Evolutionary conservation across 2,797 vertebrate genomes (phyloP).

Genomic region (Sebastes jordani): DNA sequence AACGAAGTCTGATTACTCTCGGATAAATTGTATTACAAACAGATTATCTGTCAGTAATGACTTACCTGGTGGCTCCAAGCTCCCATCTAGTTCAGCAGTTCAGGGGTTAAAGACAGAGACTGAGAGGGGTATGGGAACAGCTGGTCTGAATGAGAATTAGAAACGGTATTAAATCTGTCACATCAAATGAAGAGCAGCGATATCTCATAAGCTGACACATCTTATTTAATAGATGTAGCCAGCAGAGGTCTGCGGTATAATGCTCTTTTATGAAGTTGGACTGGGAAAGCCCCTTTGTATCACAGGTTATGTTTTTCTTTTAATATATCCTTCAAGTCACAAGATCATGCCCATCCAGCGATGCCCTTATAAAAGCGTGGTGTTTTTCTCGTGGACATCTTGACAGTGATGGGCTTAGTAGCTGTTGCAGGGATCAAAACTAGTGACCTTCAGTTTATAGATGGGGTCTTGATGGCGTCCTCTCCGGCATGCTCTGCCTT

Average conservation of each 20-base stretch:
- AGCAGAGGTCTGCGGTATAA: not conserved
- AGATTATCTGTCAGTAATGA: not conserved
- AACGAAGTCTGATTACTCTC: not conserved
- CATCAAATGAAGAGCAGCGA: not conserved
- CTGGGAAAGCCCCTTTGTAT: not conserved
- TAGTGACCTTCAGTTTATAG: constrained; percentile 4
- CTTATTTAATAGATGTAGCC: not conserved
- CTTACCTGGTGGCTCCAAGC: not conserved
- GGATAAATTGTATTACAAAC: not conserved
- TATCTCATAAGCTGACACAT: not conserved
- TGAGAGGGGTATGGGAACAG: not conserved
- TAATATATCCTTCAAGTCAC: not conserved
- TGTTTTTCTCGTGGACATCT: not conserved
- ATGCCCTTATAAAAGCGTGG: not conserved
- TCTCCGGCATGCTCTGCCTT: not conserved
- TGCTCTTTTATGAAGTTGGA: not conserved
- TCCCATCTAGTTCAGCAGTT: constrained; percentile 3
- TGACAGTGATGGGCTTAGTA: not conserved
- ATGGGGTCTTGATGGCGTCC: not conserved
- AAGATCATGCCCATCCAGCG: not conserved
- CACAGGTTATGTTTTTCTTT: not conserved
- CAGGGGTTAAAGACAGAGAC: not conserved
- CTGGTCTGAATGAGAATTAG: constrained; percentile 7
- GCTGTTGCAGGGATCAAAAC: constrained; percentile 4
- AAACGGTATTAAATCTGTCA: constrained; percentile 9